A percentile compares a stretch with the other conserved stretches of the same genome.
Evolutionary conservation across 2,797 vertebrate genomes (phyloP).

Genomic region (Sebastes paucispinis): DNA sequence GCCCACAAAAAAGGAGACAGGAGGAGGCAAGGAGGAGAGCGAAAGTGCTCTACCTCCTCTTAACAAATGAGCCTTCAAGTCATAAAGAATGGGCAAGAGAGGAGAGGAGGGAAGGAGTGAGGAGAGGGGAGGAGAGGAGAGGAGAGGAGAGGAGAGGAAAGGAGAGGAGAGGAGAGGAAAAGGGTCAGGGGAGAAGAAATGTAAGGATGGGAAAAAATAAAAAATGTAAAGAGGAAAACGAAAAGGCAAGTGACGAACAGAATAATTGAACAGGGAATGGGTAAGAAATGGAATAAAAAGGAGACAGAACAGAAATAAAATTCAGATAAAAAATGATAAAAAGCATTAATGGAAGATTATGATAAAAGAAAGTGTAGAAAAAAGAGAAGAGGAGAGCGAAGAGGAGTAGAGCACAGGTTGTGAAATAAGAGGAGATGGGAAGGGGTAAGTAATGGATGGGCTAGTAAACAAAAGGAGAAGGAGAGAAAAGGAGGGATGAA

Average conservation of each 20-base stretch:
- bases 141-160: conserved; percentile 49
- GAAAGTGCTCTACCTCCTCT: conserved; percentile 87
- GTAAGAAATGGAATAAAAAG: conserved; percentile 54
- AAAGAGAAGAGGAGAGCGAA: background rate
- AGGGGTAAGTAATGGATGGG: conserved; percentile 31
- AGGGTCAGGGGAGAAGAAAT: conserved; percentile 71
- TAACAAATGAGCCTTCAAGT: conserved; percentile 99
- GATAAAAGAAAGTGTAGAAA: background rate
- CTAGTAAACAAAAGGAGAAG: conserved; percentile 44
- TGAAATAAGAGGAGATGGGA: conserved; percentile 4
- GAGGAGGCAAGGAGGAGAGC: conserved; percentile 84
- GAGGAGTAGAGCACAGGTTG: background rate
- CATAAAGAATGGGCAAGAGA: conserved; percentile 92
- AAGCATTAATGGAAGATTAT: conserved; percentile 16
- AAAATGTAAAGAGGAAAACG: conserved; percentile 18
- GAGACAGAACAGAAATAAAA: conserved; percentile 8
- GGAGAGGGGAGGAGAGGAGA: conserved; percentile 66
- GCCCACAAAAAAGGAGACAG: conserved; percentile 87
- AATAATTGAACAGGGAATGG: conserved; percentile 31
- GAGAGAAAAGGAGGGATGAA: conserved; percentile 3
- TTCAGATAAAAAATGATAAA: conserved; percentile 26
- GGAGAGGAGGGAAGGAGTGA: conserved; percentile 65
- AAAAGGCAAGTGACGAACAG: conserved; percentile 12
- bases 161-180: conserved; percentile 54
- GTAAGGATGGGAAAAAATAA: conserved; percentile 21